Evolutionary conservation across 2,888 invertebrate species (phyloP).

Genomic region (Trachelus iudaicus): DNA sequence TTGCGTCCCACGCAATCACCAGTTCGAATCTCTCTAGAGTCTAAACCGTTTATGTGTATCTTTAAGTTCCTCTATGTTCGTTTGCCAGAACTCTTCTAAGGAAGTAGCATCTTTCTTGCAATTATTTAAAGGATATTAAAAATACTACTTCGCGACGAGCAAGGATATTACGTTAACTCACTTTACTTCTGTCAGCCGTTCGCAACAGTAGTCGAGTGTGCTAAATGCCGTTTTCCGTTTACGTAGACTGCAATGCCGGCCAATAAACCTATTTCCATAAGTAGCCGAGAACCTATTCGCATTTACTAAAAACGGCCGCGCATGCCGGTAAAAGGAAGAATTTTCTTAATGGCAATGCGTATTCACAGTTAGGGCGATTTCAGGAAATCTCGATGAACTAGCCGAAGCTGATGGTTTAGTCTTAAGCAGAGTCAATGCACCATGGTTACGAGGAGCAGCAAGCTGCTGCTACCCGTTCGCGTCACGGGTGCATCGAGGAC

Average conservation of each 20-base stretch:
- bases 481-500: background rate
- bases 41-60: background rate
- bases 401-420: background rate
- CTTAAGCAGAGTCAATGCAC: background rate
- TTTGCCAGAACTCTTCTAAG: background rate
- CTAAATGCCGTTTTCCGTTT: background rate
- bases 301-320: background rate
- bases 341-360: background rate
- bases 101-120: background rate
- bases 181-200: background rate
- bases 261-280: background rate
- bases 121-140: background rate
- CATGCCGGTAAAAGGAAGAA: background rate
- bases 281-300: background rate
- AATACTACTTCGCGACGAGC: background rate
- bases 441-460: background rate
- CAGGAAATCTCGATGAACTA: background rate
- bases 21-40: background rate
- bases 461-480: constrained; percentile 26
- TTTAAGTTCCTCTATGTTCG: background rate
- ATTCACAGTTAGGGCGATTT: background rate
- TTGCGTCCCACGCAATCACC: background rate
- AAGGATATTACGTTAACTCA: background rate
- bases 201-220: background rate
- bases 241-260: background rate